Conservation (phyloP, 1,140 invertebrate genomes). For the Hestina assimilis region DNA sequence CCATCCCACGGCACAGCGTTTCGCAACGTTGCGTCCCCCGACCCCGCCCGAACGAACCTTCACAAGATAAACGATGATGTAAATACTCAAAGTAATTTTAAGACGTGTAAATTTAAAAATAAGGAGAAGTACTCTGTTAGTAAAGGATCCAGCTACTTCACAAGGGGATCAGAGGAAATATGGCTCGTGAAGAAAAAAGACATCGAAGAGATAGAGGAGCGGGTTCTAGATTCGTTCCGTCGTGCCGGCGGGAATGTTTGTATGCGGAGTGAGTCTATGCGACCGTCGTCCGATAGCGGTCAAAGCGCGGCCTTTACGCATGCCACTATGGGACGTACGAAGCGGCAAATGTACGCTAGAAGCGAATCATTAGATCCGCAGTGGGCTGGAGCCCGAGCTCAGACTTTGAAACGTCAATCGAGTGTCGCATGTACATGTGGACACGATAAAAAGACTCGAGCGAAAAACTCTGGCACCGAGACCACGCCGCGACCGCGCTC, state of each 20-base stretch:
- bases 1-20: constrained; percentile 70
- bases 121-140: constrained; percentile 67
- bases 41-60: constrained; percentile 39
- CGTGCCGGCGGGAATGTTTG: constrained; percentile 61
- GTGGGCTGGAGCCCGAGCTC: constrained; percentile 54
- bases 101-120: constrained; percentile 63
- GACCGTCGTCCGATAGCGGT: constrained; percentile 58
- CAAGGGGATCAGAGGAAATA: constrained; percentile 66
- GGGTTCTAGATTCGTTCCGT: constrained; percentile 66
- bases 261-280: constrained; percentile 52
- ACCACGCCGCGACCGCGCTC: constrained; percentile 47
- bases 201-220: constrained; percentile 69
- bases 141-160: constrained; percentile 68
- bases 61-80: constrained; percentile 54
- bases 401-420: constrained; percentile 64
- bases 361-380: constrained; percentile 68
- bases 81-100: constrained; percentile 61
- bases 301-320: constrained; percentile 48
- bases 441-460: constrained; percentile 64
- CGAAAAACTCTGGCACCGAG: constrained; percentile 41
- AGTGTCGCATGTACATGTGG: constrained; percentile 71
- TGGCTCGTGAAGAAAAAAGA: constrained; percentile 75
- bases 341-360: constrained; percentile 54
- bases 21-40: constrained; percentile 61
- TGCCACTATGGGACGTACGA: constrained; percentile 59